These are phyloP conservation scores for Stigmatopora argus DNA, from an alignment of 2,113 vertebrate species.

Conservation along the genomic window DNA sequence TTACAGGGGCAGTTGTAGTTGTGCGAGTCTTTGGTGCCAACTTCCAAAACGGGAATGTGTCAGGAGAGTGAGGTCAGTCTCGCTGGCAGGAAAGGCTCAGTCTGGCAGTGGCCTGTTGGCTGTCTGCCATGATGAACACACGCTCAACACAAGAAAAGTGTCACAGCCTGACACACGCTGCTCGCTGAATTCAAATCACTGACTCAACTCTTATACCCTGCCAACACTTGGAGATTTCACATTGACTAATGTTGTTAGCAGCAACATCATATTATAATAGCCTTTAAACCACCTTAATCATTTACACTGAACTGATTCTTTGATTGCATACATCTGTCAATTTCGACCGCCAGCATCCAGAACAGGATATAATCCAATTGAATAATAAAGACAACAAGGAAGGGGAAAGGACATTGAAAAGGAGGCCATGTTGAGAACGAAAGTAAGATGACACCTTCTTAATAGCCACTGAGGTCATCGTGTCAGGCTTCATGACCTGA, in stretches of 20 bases:
- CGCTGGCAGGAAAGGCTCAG: slow-evolving; percentile 37
- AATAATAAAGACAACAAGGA: background rate
- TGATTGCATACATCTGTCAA: background rate
- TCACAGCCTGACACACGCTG: slow-evolving; percentile 44
- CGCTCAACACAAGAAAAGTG: slow-evolving; percentile 42
- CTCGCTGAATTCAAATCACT: slow-evolving; percentile 18
- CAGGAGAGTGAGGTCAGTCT: slow-evolving; percentile 32
- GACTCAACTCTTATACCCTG: slow-evolving; percentile 6
- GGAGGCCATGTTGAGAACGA: background rate
- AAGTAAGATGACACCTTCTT: background rate
- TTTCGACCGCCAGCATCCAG: background rate
- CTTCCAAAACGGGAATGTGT: slow-evolving; percentile 20
- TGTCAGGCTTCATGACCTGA: background rate
- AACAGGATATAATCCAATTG: background rate
- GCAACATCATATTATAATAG: background rate
- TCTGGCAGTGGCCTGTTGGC: slow-evolving; percentile 41
- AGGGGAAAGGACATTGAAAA: background rate
- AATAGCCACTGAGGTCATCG: background rate
- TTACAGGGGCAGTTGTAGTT: slow-evolving; percentile 12
- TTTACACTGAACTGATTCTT: slow-evolving; percentile 35
- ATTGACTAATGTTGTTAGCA: background rate
- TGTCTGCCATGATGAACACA: slow-evolving; percentile 33
- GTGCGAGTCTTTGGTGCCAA: slow-evolving; percentile 20
- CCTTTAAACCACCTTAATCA: slow-evolving; percentile 27
- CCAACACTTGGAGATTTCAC: background rate